Conservation (phyloP, 2,113 vertebrate species). For the Myotis lucifugus region DNA sequence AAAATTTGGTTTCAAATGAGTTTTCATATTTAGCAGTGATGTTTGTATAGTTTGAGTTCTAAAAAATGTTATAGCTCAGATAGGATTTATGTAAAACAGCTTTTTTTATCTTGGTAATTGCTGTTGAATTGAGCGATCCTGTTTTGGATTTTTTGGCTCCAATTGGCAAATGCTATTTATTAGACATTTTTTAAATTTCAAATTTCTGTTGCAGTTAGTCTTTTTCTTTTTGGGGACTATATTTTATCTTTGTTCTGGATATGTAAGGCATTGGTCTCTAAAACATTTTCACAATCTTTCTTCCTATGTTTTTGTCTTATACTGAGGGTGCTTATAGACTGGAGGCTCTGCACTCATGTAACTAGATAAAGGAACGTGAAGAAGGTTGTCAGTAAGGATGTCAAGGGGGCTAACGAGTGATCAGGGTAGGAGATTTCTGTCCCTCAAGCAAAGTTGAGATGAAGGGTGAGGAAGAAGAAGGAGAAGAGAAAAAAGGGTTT, state of each 20-base stretch:
- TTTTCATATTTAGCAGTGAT: slow-evolving; percentile 50
- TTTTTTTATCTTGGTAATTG: slow-evolving; percentile 39
- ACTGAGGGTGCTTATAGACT: background rate
- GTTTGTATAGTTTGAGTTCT: slow-evolving; percentile 41
- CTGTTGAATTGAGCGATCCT: background rate
- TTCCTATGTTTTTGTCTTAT: background rate
- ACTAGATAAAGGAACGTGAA: slow-evolving; percentile 10
- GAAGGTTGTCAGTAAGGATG: background rate
- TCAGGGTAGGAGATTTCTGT: background rate
- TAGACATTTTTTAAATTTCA: background rate
- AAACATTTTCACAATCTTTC: background rate
- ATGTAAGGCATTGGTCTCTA: background rate
- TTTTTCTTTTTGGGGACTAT: background rate
- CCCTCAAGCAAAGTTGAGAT: background rate
- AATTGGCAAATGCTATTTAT: background rate
- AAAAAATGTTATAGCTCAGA: slow-evolving; percentile 29
- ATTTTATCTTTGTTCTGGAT: background rate
- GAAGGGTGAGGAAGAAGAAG: background rate
- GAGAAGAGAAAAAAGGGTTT: background rate
- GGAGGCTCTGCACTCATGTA: background rate
- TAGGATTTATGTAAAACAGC: slow-evolving; percentile 40
- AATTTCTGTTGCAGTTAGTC: slow-evolving; percentile 17
- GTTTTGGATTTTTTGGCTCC: background rate
- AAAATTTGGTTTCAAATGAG: slow-evolving; percentile 39
- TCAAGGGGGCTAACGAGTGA: background rate